Base-by-base conservation (phyloP, 2,113 vertebrate species). In the Rhodinocichla rosea region DNA sequence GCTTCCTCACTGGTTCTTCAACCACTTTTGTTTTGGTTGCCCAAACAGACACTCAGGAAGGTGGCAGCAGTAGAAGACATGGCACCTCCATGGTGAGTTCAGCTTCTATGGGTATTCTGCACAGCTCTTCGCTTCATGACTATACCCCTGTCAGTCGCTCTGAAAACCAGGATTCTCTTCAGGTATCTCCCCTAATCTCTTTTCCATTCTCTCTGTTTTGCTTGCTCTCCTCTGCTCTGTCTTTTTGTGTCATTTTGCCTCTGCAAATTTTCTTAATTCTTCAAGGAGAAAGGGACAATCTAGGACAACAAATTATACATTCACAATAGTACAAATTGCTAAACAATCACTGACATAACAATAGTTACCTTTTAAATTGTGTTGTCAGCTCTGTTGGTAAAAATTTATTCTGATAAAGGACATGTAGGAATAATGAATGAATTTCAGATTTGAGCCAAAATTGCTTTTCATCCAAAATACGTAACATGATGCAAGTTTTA, bases 81-180 rank as follows among this genome's bases (percentile, higher is more conserved):
- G 98, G 98, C 57, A 95, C 98, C 64, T 98, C 99, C 53, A 99
- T 99, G 98, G 99, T 99, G 96, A 99, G 99, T 98, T 98, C 98
- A 82, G 97, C 98, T 8, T 98, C 98, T 79, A 97, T 98, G 97
- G 98, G 96, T 76, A 98, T 98, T 71, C 98, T 98, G 89, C 98
- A 98, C 97, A 98, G 98, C 97, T 98, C 98, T 71, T 98, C 98
- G 28, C 97, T 98, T 94, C 98, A 98, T 50, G 98, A 98, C 97
- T 98, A 97, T 96, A 98, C 98, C 92, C 97, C 98, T 92, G 97
- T 98, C 97, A 98, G 98, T 96, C 98, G 69, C 96, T 98, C 98
- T 87, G 98, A 98, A 93, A 98, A 98, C 96, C 98, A 98, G 91
- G 98, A 98, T 94, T 98, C 98, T 90, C 97, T 98, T 49, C 98